Evolutionary conservation across 2,113 vertebrate species (phyloP).

Genomic region (Beaufortia kweichowensis): DNA sequence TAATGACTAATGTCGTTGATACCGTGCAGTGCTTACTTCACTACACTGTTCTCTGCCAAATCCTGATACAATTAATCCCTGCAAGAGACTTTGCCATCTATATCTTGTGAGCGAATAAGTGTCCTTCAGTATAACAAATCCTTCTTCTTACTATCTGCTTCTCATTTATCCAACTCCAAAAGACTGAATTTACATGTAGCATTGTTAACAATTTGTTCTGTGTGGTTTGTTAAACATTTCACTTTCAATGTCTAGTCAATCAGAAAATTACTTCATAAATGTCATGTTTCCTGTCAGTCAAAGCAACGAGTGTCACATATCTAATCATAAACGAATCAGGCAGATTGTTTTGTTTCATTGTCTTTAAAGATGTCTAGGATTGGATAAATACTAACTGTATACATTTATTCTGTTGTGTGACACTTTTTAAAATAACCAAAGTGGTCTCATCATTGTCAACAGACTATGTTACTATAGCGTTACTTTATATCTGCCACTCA

Average conservation of each 20-base stretch:
- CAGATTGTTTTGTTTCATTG: not conserved
- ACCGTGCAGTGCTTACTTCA: not conserved
- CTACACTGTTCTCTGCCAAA: too few species aligned
- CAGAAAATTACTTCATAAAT: not conserved
- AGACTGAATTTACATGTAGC: not conserved
- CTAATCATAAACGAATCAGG: not conserved
- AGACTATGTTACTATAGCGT: not conserved
- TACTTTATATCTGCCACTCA: not conserved
- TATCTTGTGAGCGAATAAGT: too few species aligned
- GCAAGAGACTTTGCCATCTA: too few species aligned
- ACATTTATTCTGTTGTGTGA: not conserved
- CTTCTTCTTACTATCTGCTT: not conserved
- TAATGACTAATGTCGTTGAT: not conserved
- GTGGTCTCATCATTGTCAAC: not conserved
- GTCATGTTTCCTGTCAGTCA: not conserved
- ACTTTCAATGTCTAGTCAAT: not conserved
- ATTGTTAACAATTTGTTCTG: not conserved
- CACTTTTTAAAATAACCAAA: conserved; percentile 39
- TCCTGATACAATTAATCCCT: too few species aligned
- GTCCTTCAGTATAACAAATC: not conserved
- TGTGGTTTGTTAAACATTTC: not conserved
- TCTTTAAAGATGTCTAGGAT: not conserved
- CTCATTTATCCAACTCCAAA: not conserved
- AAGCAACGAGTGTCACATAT: not conserved
- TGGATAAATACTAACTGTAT: not conserved